These are phyloP conservation scores for Dipus sagitta DNA, from an alignment of 2,797 vertebrate species.

Conservation along the genomic window DNA sequence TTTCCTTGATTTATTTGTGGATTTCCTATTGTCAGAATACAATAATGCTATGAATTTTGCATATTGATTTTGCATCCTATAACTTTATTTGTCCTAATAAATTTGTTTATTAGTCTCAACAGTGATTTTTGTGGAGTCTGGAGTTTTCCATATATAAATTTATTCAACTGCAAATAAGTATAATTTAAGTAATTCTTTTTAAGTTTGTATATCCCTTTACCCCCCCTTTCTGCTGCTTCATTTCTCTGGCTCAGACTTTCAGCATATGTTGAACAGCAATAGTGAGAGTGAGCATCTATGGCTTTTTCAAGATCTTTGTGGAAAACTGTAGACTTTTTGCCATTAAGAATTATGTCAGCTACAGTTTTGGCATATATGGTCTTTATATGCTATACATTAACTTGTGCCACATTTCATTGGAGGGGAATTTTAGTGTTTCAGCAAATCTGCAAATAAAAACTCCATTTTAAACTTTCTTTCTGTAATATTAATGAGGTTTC, in stretches of 20 bases:
- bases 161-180: not conserved
- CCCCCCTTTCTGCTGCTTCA: not conserved
- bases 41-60: not conserved
- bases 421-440: not conserved
- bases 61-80: not conserved
- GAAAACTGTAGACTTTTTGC: not conserved
- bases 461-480: not conserved
- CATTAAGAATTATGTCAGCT: not conserved
- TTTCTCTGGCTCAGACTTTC: not conserved
- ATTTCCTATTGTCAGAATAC: not conserved
- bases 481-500: not conserved
- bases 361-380: not conserved
- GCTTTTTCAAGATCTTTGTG: not conserved
- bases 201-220: not conserved
- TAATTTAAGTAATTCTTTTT: not conserved
- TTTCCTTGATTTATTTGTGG: not conserved
- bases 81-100: not conserved
- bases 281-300: not conserved
- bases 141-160: not conserved
- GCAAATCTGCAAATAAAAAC: not conserved
- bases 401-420: slow-evolving; percentile 9
- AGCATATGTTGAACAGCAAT: not conserved
- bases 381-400: not conserved
- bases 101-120: not conserved
- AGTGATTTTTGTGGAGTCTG: not conserved